Conservation (phyloP, 64 coral and sea anemone genomes). For the Montipora sp. region DNA sequence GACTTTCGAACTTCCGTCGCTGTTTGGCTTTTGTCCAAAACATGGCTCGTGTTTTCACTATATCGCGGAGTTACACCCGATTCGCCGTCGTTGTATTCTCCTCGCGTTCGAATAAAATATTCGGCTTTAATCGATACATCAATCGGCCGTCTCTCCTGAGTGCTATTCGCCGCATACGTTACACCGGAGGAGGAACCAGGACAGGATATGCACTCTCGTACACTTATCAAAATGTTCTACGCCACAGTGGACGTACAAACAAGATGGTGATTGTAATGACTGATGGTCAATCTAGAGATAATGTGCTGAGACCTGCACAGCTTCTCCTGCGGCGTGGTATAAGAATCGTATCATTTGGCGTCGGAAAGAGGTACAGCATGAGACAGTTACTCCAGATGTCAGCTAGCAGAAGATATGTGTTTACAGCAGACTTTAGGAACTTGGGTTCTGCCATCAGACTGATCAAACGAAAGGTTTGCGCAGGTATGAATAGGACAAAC, state of each 20-base stretch:
- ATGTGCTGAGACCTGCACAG: background rate
- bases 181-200: constrained; percentile 60
- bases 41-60: constrained; percentile 65
- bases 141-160: constrained; percentile 13
- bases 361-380: constrained; percentile 65
- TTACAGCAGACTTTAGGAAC: constrained; percentile 67
- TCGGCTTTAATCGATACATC: constrained; percentile 60
- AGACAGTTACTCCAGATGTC: constrained; percentile 69
- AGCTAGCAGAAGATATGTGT: constrained; percentile 54
- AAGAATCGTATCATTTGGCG: constrained; percentile 51
- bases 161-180: constrained; percentile 56
- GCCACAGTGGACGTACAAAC: constrained; percentile 19
- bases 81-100: constrained; percentile 69
- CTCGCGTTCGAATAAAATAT: constrained; percentile 43
- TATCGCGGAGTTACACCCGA: constrained; percentile 59
- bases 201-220: constrained; percentile 62
- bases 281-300: constrained; percentile 71
- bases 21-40: constrained; percentile 57
- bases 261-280: constrained; percentile 84
- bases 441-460: constrained; percentile 46
- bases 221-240: constrained; percentile 35
- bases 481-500: constrained; percentile 28
- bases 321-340: constrained; percentile 54
- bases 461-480: constrained; percentile 62
- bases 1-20: constrained; percentile 58